Base-by-base conservation (phyloP, 2,888 invertebrate species). In the Drosophila sordidula region DNA sequence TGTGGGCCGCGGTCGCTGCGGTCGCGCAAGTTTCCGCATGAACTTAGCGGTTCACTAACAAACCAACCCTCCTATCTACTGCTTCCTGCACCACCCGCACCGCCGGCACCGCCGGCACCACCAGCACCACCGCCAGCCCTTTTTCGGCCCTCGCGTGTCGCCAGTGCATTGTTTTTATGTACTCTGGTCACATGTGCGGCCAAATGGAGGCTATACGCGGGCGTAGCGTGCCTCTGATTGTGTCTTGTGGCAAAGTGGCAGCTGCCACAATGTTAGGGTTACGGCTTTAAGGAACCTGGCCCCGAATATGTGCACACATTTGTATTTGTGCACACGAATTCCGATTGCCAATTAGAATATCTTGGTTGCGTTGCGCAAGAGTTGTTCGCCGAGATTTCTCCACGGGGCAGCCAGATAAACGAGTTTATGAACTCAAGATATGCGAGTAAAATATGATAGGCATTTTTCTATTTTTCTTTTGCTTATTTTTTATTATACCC, bases 11-110 rank as follows among this genome's bases (percentile, higher is more conserved):
- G 74, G 80, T 87, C 81, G 78, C 67, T 81, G 87, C 75, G 87
- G 87, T 87, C 84, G 75, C 81, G 65, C 69, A 81, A 84, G 67
- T 87, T 87, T 70, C 80, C 86, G 63, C 44, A 58, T 75, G 79
- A 80, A 78, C 80, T 85, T 80, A 61, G 68, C 64, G 74, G 74
- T 69, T 74, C 61, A 49, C 69, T 61, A 66, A 64, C 75, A 62
- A 58, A 63, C 57, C 51, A 44, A 32, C 45, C 44, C 34, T 4
- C 36, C 51, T 2, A 12, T 18, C 50, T 38, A 25, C 51, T 4
- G 14, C 14, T 2, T 39, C 8, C 46, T 14, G 32, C 22, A 22
- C 22, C 22, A 3, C 22, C 22, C 2, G 22, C 22, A 22, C 22
- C 22, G 3, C 22, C 22, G 3, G 22, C 22, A 22, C 22, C 22